phyloP scores from a whole-genome alignment of 2,113 vertebrate species.

The Burhinus bistriatus region DNA sequence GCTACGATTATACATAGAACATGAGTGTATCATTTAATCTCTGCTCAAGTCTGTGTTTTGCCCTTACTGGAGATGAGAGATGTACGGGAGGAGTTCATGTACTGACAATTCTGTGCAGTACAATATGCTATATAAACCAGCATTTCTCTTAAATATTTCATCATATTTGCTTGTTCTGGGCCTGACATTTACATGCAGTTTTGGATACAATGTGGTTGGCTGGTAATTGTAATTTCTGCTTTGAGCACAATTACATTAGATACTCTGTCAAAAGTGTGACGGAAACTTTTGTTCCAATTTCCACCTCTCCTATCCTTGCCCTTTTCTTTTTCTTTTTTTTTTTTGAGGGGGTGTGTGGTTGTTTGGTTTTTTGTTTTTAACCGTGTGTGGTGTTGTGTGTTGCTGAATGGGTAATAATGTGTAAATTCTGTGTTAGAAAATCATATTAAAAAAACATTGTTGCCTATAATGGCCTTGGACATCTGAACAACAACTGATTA shows the following conservation, averaged over 20 bases:
- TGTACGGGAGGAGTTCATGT: not conserved
- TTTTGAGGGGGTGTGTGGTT: too few species aligned
- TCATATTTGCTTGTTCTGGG: not conserved
- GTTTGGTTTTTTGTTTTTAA: too few species aligned
- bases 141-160: not conserved
- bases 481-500: not conserved
- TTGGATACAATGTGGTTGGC: rapidly evolving
- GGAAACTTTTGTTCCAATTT: not conserved
- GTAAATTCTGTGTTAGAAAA: not conserved
- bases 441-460: not conserved
- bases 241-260: not conserved
- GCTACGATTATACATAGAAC: not conserved
- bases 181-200: not conserved
- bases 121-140: not conserved
- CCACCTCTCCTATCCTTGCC: not conserved
- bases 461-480: not conserved
- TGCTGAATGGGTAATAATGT: not conserved
- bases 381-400: not conserved
- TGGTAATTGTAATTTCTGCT: not conserved
- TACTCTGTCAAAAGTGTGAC: not conserved
- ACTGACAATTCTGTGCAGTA: not conserved
- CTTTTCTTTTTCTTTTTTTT: not conserved
- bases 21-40: not conserved
- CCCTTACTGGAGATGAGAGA: not conserved
- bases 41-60: not conserved